phyloP scores from a whole-genome alignment of 92 coral and sea anemone species.

The Parazoanthus swiftii region DNA sequence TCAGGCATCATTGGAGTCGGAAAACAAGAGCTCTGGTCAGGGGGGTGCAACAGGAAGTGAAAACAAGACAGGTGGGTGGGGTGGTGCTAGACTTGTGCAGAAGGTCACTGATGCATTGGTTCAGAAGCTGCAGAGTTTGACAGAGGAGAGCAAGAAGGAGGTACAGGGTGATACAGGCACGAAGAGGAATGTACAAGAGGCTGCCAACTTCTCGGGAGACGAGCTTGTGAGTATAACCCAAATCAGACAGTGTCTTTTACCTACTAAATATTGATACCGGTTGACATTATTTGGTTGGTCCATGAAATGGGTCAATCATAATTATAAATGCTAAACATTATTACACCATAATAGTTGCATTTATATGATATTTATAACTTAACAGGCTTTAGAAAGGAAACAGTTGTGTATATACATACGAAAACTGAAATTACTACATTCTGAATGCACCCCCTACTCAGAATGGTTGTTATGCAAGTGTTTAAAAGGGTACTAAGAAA shows the following conservation, averaged over 20 bases:
- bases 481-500: no score
- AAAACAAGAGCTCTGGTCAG: constrained; percentile 15
- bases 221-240: background rate
- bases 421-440: no score
- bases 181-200: constrained; percentile 13
- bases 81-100: constrained; percentile 13
- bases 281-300: background rate
- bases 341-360: no score
- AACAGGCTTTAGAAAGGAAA: no score
- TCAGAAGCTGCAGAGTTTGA: constrained; percentile 26
- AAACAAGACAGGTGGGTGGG: constrained; percentile 34
- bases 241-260: background rate
- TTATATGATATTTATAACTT: no score
- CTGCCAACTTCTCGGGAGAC: constrained; percentile 26
- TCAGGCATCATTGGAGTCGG: background rate
- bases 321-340: no score
- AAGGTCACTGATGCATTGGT: constrained; percentile 28
- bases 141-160: constrained; percentile 24
- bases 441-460: no score
- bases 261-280: no score
- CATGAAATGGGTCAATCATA: no score
- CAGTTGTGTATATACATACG: no score
- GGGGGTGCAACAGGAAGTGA: constrained; percentile 13
- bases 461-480: no score
- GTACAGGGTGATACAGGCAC: background rate